Percentiles rank a stretch among this genome's conserved stretches.
phyloP scores from a whole-genome alignment of 2,113 vertebrate genomes.

The Phyllostomus discolor region DNA sequence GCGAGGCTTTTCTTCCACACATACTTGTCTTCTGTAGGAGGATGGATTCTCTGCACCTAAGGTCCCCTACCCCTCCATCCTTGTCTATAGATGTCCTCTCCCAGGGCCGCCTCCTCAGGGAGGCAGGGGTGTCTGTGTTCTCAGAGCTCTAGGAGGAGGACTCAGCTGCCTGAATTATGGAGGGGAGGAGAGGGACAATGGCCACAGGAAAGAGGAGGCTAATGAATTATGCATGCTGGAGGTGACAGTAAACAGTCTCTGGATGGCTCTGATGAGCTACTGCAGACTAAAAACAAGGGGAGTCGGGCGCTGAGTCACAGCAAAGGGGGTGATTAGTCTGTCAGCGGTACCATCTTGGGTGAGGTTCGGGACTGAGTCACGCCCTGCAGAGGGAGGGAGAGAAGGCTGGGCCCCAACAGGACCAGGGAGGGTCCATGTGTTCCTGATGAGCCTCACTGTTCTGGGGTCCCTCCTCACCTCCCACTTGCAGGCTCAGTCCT shows the following conservation, averaged over 20 bases:
- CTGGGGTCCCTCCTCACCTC: neutral
- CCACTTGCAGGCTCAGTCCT: neutral
- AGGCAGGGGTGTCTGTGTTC: neutral
- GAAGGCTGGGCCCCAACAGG: neutral
- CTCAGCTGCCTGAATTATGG: neutral
- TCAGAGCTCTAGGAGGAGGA: neutral
- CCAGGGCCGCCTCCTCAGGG: neutral
- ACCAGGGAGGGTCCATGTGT: neutral
- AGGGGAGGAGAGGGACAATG: neutral
- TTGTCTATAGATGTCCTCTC: neutral
- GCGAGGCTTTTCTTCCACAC: rapidly evolving
- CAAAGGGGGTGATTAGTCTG: slow-evolving; percentile 55
- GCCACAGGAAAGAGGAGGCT: slow-evolving; percentile 38
- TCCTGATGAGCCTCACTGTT: neutral
- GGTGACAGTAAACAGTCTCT: slow-evolving; percentile 68
- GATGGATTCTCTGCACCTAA: neutral
- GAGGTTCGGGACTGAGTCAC: slow-evolving; percentile 43
- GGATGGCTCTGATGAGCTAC: slow-evolving; percentile 50
- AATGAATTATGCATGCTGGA: slow-evolving; percentile 75
- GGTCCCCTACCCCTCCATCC: neutral
- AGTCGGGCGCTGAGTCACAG: slow-evolving; percentile 40
- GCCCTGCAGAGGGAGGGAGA: neutral
- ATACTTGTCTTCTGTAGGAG: neutral
- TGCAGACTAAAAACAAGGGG: neutral
- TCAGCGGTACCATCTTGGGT: neutral